phyloP scores from a whole-genome alignment of 2,113 vertebrate genomes.

The Okapia johnstoni region DNA sequence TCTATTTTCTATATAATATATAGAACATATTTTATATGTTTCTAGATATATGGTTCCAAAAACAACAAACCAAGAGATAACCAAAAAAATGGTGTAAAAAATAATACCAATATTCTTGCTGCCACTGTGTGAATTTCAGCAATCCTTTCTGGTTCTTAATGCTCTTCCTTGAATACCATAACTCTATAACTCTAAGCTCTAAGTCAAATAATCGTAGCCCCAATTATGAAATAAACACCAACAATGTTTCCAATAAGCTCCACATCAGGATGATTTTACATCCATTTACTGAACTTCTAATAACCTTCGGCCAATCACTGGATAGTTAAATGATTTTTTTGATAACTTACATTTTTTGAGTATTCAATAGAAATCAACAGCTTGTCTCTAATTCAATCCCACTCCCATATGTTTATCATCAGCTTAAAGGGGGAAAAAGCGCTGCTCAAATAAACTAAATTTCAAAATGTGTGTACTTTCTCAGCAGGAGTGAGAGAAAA shows the following conservation, averaged over 20 bases:
- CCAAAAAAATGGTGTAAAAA: neutral
- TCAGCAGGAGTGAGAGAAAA: neutral
- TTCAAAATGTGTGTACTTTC: conserved; percentile 46
- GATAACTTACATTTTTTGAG: conserved; percentile 25
- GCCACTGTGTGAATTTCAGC: neutral
- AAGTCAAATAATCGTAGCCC: neutral
- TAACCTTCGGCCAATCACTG: neutral
- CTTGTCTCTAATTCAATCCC: conserved; percentile 54
- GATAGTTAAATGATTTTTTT: neutral
- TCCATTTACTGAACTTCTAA: neutral
- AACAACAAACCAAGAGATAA: neutral
- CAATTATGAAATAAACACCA: neutral
- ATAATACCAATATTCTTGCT: neutral
- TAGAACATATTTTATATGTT: neutral
- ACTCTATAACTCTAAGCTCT: neutral
- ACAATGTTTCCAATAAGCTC: neutral
- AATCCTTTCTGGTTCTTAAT: neutral
- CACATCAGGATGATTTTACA: neutral
- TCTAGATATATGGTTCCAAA: conserved; percentile 16
- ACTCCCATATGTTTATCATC: conserved; percentile 63
- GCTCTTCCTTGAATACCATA: neutral
- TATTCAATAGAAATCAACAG: conserved; percentile 59
- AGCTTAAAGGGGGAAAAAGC: conserved; percentile 1
- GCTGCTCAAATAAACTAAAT: conserved; percentile 15
- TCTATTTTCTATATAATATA: neutral